Base-by-base conservation (phyloP, 1,140 invertebrate genomes). In the Bombus sibiricus region DNA sequence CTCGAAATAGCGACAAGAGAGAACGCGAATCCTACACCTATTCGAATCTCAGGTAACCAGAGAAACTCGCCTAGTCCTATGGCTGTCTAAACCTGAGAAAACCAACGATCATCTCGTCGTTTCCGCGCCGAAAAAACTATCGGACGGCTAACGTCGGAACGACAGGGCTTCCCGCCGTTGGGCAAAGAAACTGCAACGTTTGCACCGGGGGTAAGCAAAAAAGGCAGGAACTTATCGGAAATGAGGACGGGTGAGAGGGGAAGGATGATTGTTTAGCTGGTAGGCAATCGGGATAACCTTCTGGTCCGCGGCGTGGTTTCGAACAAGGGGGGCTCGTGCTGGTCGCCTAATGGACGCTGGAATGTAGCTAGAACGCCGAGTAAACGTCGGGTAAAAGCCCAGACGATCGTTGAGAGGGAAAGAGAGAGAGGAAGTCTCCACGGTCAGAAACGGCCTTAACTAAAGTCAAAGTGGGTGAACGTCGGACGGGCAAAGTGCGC, bases 291-390 rank as follows among this genome's bases (percentile, higher is more conserved):
- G 71, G 39, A n/a, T 84, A 80, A 72, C 68, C 53, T 64, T 72
- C 66, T 57, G 64, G 37, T n/a, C 64, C 12, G 41, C 22, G 66
- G 47, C 34, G n/a, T 34, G 39, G 18, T 74, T 13, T 57, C 57
- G 62, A 59, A 76, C 13, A 3, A 32, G n/a, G 53, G 37, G 62
- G 66, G 66, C 83, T 89, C 87, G 88, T 86, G 86, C 83, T 89
- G 81, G 53, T 79, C 86, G 90, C 64, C 92, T 94, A 93, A 94
- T 93, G 90, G 93, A 93, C 76, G 87, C 81, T 91, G 92, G 93
- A 94, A 94, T 92, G 91, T 88, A 87, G 82, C 88, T 80, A 90
- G 88, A 88, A 90, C 85, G 89, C 87, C 89, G 85, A 83, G 90
- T 94, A 94, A 94, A 94, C 90, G 93, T 91, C 92, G 85, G 89